Evolutionary conservation across 2,888 invertebrate genomes (phyloP), one percentile per base, ranked within the genome.

Genomic region (Rotaria magnacalcarata): DNA sequence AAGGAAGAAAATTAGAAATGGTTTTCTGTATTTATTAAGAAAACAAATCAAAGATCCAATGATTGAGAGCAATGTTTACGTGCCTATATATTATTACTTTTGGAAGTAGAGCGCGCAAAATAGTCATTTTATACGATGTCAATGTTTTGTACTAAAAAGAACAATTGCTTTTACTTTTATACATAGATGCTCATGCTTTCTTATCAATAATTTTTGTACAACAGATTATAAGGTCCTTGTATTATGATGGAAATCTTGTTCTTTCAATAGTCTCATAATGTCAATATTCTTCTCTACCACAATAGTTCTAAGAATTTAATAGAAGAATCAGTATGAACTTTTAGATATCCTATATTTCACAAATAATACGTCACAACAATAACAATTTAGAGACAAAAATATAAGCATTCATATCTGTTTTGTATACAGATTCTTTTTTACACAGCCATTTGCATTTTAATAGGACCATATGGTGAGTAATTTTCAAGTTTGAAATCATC

Each of bases 371-470:
- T 3, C 11, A 52, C 34, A 34, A 34, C 34, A 34, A 34, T 34
- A 21, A 54, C 54, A 54, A 19, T 52, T 52, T 4, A 54, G 21
- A 54, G 4, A 21, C 19, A 21, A 21, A 54, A 21, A 54, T 50
- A 50, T 50, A 21, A 5, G 5, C 21, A 54, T 2, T 21, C 7
- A 54, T 8, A 54, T 7, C 19, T 54, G 21, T 54, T 34, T 34
- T 34, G 34, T 34, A 34, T 34, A 34, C 2, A 34, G 34, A 34
- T 34, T 34, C 2, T 56, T 24, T 7, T 74, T 60, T 85, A 86
- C 21, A 86, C 58, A 27, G 96, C 95, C 96, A 97, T 96, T 89
- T 94, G 93, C 97, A 97, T 96, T 87, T 93, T 93, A 88, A 98
- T 95, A 91, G 95, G 95, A 7, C 95, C 94, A 91, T 97, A 94